Evolutionary conservation across 1,140 invertebrate genomes (phyloP), one percentile per base, ranked within the genome.

Genomic region (Belonocnema kinseyi): DNA sequence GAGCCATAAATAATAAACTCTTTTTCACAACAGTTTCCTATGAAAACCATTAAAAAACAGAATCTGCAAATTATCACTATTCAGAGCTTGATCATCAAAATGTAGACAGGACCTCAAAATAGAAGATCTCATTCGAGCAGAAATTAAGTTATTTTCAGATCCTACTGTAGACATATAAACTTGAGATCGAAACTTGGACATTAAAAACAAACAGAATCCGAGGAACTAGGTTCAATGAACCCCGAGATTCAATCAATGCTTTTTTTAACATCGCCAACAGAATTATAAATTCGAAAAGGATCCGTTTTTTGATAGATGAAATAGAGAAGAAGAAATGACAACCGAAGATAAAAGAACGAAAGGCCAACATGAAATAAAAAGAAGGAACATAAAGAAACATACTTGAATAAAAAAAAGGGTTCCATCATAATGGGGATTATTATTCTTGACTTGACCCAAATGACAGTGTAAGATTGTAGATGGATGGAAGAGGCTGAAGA

Each of bases 401-500:
- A 46, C 40, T n/a, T 54, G 16, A 54, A 54, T 17, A 17, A 54
- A 54, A 54, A 54, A 54, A 19, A 17, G n/a, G 16, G 14, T 26
- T 40, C 61, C 40, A 66, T 66, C 21, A n/a, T 66, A 66, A 66
- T 66, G 33, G 40, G 61, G 61, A 66, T 66, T 40, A 66, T 66
- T 66, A 66, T 16, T n/a, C 26, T 12, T 33, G 26, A 26, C 14
- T 61, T 61, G 26, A 61, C 17, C 58, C 33, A 61, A 61, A 61
- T 61, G 58, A 61, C 21, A 61, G 58, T 21, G 54, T 26, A 61
- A 16, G 26, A 61, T 61, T 61, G 58, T 26, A 33, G 33, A 61
- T 33, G 58, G 26, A 14, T 26, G 58, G 19, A 61, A 16, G 21
- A 61, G 33, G 58, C 33, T 40, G 58, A 40, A 66, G 61, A 66